Percentiles rank a stretch among this genome's conserved stretches.
Evolutionary conservation across 2,888 invertebrate species (phyloP).

Genomic region (Horisme vitalbata): DNA sequence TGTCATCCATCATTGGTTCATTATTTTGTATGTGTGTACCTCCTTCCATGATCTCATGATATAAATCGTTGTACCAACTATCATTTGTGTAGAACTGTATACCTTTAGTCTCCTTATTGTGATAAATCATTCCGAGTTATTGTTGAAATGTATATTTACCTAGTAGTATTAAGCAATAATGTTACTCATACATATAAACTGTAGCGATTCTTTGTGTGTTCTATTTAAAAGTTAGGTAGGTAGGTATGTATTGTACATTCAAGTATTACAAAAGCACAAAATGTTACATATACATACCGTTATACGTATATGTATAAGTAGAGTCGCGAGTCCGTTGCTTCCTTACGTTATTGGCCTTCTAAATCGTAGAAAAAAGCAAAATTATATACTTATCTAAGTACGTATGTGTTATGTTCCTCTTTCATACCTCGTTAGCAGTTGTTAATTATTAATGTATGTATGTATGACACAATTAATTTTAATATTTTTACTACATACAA

Average conservation of each 20-base stretch:
- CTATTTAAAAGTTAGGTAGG: constrained; percentile 1
- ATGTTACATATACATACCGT: constrained; percentile 17
- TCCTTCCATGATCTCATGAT: constrained; percentile 1
- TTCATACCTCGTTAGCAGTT: constrained; percentile 2
- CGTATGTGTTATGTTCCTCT: constrained; percentile 15
- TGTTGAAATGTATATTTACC: constrained; percentile 40
- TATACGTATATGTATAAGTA: not conserved
- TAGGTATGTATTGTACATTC: constrained; percentile 22
- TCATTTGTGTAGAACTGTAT: not conserved
- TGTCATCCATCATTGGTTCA: too few relatives aligned
- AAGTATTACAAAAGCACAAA: constrained; percentile 32
- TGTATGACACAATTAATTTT: not conserved
- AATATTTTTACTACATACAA: too few relatives aligned
- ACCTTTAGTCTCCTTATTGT: constrained; percentile 14
- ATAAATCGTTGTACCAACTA: not conserved
- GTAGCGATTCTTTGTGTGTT: constrained; percentile 28
- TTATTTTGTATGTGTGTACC: constrained; percentile 15
- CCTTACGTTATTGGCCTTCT: constrained; percentile 14
- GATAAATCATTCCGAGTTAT: constrained; percentile 28
- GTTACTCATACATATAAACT: constrained; percentile 11
- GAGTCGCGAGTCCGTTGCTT: constrained; percentile 15
- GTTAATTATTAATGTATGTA: not conserved
- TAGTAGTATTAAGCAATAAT: constrained; percentile 39
- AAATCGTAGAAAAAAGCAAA: constrained; percentile 15
- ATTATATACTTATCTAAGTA: constrained; percentile 13